phyloP scores from a whole-genome alignment of 2,888 invertebrate species.

The Acronicta aceris region DNA sequence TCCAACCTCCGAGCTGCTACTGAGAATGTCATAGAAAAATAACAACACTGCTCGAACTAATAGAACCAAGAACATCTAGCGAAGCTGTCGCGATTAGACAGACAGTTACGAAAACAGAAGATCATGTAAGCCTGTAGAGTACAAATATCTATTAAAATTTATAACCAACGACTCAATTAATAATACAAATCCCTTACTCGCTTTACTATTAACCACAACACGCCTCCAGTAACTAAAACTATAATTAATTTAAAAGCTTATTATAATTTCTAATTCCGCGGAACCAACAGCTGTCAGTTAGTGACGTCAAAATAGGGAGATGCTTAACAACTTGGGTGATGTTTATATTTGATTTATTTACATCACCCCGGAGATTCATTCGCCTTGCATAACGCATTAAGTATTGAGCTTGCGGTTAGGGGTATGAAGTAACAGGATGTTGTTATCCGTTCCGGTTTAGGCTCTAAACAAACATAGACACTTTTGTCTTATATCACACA shows the following conservation, averaged over 20 bases:
- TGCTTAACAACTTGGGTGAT: constrained; percentile 1
- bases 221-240: neutral
- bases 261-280: constrained; percentile 2
- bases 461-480: no score
- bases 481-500: no score
- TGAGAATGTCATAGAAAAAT: no score
- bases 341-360: constrained; percentile 33
- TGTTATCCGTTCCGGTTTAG: constrained; percentile 19
- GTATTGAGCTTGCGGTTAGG: constrained; percentile 24
- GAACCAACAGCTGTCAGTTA: constrained; percentile 12
- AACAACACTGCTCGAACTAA: no score
- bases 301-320: constrained; percentile 13
- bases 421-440: constrained; percentile 12
- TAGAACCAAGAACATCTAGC: no score
- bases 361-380: constrained; percentile 24
- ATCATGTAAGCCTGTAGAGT: no score
- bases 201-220: neutral
- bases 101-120: no score
- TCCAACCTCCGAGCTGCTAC: no score
- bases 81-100: no score
- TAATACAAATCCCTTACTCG: neutral
- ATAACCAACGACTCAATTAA: neutral
- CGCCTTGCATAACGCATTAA: constrained; percentile 29
- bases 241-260: neutral
- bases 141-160: no score